phyloP scores from a whole-genome alignment of 2,888 invertebrate genomes.

The Drosophila pegasa region DNA sequence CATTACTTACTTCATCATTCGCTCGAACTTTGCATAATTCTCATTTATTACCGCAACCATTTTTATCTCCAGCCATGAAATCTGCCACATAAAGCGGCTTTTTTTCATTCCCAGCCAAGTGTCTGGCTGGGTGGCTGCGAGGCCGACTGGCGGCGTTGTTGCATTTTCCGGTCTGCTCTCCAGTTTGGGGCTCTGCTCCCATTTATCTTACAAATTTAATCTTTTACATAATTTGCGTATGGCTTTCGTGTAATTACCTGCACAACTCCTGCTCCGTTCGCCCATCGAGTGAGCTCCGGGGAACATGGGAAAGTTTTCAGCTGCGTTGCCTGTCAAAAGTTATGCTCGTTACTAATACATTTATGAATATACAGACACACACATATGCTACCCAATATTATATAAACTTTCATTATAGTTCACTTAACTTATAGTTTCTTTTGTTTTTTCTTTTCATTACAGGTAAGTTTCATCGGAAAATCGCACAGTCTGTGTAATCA shows the following conservation, averaged over 20 bases:
- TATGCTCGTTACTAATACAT: constrained; percentile 28
- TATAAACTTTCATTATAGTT: constrained; percentile 1
- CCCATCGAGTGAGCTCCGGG: constrained; percentile 1
- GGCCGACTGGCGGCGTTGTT: neutral
- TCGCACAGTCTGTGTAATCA: neutral
- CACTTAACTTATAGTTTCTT: constrained; percentile 24
- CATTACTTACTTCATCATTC: constrained; percentile 76
- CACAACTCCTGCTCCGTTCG: constrained; percentile 19
- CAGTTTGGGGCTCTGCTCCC: constrained; percentile 47
- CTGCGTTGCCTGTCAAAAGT: constrained; percentile 51
- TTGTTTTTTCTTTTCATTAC: constrained; percentile 48
- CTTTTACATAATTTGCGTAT: constrained; percentile 75
- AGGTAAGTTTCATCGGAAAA: constrained; percentile 59
- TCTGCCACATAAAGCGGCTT: constrained; percentile 57
- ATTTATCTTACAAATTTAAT: constrained; percentile 80
- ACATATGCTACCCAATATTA: constrained; percentile 15
- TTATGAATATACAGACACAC: constrained; percentile 5
- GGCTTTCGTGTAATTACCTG: constrained; percentile 78
- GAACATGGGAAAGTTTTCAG: constrained; percentile 68
- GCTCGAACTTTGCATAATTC: constrained; percentile 78
- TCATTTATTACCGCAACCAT: constrained; percentile 76
- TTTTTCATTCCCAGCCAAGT: constrained; percentile 72
- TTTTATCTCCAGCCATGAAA: constrained; percentile 65
- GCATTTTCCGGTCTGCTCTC: constrained; percentile 47
- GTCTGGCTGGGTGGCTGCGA: constrained; percentile 24